phyloP scores from a whole-genome alignment of 1,140 invertebrate genomes.

The Atta cephalotes region DNA sequence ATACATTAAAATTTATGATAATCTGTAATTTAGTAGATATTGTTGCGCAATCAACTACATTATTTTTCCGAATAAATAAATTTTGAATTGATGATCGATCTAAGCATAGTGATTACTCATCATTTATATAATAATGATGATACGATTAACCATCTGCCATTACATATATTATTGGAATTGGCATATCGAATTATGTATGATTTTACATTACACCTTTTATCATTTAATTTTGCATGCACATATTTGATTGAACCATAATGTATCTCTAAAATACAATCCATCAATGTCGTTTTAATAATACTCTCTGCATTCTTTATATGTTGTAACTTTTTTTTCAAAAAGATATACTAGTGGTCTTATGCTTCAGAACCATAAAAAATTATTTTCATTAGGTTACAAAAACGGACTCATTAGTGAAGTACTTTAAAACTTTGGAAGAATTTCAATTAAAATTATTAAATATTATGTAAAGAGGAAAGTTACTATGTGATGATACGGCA shows the following conservation, averaged over 20 bases:
- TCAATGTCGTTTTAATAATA: not conserved
- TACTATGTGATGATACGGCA: not conserved
- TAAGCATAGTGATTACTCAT: not conserved
- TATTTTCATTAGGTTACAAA: not conserved
- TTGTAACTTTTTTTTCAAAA: not conserved
- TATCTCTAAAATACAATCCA: not conserved
- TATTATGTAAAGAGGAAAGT: slow-evolving; percentile 11
- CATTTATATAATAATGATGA: not conserved
- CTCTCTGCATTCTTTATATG: not conserved
- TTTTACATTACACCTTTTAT: not conserved
- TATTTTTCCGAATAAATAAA: slow-evolving; percentile 27
- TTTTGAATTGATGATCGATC: not conserved
- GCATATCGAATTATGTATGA: slow-evolving; percentile 5
- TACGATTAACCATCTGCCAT: not conserved
- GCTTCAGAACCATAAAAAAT: not conserved
- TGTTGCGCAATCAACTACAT: not conserved
- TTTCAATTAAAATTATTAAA: slow-evolving; percentile 21
- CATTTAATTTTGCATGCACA: not conserved
- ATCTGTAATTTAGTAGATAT: not conserved
- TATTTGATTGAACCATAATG: not conserved
- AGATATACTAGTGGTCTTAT: not conserved
- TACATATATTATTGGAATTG: not conserved
- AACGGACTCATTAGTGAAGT: not conserved
- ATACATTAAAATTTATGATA: not conserved
- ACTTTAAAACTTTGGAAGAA: not conserved